Base-by-base conservation (phyloP, 2,888 invertebrate species). In the Ischnura elegans region DNA sequence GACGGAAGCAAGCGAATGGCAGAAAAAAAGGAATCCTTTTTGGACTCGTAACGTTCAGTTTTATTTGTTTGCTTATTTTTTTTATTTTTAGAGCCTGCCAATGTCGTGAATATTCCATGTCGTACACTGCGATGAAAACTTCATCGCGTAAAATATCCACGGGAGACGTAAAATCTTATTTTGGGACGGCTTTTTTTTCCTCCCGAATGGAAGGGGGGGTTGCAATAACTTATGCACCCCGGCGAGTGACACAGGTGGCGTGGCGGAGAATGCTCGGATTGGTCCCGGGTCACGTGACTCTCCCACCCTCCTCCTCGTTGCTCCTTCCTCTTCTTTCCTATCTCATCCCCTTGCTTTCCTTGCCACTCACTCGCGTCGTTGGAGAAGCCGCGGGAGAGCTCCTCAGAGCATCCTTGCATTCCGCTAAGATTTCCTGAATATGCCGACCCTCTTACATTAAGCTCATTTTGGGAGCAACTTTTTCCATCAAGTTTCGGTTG, bases 221-320 rank as follows among this genome's bases (percentile, higher is more conserved):
- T 46, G n/a, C 86, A 86, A 86, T 86, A 46, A 86, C 86, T 86
- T 86, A 86, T 86, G 86, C 86, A 86, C n/a, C 86, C 46, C 86
- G 86, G 25, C 43, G 46, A 86, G 46, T 86, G 86, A 86, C 86
- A 86, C 86, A 86, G 86, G 86, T 86, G 86, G 86, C 86, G 86
- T 86, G 43, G 86, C 43, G 86, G 86, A 46, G 86, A 25, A n/a
- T 19, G 2, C 43, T n/a, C 45, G 43, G 45, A 86, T 86, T 86
- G 86, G 86, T 46, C 46, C 45, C 13, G 25, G 19, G 45, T 25
- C n/a, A 21, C 86, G 25, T 25, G 45, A 21, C 21, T 6, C n/a
- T 45, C 86, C 25, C 21, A 21, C n/a, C 86, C 86, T 10, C 21
- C 45, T 10, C 45, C 86, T 84, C 42, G n/a, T n/a, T n/a, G n/a